Evolutionary conservation across 2,797 vertebrate genomes (phyloP).

Genomic region (Craterocephalus amniculus): DNA sequence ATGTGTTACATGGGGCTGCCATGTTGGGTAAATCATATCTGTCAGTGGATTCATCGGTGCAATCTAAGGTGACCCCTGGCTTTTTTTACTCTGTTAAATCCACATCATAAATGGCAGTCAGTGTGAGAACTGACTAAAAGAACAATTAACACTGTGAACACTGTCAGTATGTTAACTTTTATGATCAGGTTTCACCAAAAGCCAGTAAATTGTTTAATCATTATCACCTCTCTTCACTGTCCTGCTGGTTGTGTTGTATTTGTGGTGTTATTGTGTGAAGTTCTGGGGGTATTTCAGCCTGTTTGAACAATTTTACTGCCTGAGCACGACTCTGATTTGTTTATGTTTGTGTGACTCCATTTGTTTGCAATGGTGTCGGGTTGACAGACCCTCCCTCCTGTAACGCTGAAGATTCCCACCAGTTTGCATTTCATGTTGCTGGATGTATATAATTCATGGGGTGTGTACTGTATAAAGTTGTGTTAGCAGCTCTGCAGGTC

Average conservation of each 20-base stretch:
- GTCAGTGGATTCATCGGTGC: not conserved
- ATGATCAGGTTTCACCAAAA: not conserved
- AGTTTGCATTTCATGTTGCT: slow-evolving; percentile 12
- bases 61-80: slow-evolving; percentile 41
- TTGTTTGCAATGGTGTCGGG: slow-evolving; percentile 37
- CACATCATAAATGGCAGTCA: not conserved
- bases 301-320: slow-evolving; percentile 45
- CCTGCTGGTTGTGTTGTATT: not conserved
- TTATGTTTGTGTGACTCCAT: slow-evolving; percentile 22
- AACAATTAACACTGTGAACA: not conserved
- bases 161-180: not conserved
- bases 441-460: not conserved
- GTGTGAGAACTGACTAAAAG: not conserved
- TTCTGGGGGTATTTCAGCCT: slow-evolving; percentile 12
- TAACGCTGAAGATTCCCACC: slow-evolving; percentile 10
- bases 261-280: not conserved
- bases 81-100: slow-evolving; percentile 1
- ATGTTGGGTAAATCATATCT: slow-evolving; percentile 18
- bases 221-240: not conserved
- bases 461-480: too few relatives aligned
- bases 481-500: too few relatives aligned
- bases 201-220: not conserved
- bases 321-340: slow-evolving; percentile 27
- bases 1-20: slow-evolving; percentile 72
- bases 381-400: slow-evolving; percentile 21